Evolutionary conservation across 2,113 vertebrate genomes (phyloP).

Genomic region (Coregonus clupeaformis): DNA sequence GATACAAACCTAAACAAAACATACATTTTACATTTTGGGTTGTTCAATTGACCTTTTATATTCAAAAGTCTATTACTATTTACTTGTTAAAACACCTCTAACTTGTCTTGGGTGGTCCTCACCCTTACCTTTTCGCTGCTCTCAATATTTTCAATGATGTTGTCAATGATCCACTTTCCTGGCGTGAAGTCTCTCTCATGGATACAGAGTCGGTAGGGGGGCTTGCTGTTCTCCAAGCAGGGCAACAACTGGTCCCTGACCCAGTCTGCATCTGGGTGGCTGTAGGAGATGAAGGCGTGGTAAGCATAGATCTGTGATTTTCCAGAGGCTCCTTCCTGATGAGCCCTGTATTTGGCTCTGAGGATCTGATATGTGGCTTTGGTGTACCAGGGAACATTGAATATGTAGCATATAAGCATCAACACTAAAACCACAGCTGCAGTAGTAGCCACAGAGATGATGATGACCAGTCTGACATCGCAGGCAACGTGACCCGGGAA

Average conservation of each 20-base stretch:
- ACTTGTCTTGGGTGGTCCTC: neutral
- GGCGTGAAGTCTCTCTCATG: slow-evolving; percentile 86
- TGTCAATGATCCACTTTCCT: slow-evolving; percentile 86
- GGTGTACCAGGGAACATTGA: slow-evolving; percentile 79
- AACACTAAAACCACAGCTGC: slow-evolving; percentile 51
- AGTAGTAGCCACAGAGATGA: slow-evolving; percentile 72
- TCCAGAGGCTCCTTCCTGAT: slow-evolving; percentile 49
- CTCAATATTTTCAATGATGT: slow-evolving; percentile 88
- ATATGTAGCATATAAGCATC: slow-evolving; percentile 75
- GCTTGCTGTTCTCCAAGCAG: slow-evolving; percentile 70
- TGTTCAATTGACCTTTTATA: too few relatives aligned
- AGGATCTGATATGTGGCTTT: slow-evolving; percentile 77
- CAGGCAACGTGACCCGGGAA: slow-evolving; percentile 70
- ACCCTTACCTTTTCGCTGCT: slow-evolving; percentile 75
- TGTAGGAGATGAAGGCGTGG: slow-evolving; percentile 86
- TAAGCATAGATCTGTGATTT: slow-evolving; percentile 55
- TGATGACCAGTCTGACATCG: slow-evolving; percentile 73
- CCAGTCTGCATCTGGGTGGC: slow-evolving; percentile 80
- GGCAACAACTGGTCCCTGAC: slow-evolving; percentile 76
- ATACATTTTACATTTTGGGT: too few relatives aligned
- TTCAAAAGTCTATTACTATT: too few relatives aligned
- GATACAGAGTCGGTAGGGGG: slow-evolving; percentile 80
- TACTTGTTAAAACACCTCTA: neutral
- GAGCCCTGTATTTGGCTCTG: slow-evolving; percentile 72
- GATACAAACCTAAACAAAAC: too few relatives aligned